Conservation (phyloP, 2,797 vertebrate genomes). For the Chromis chromis region DNA sequence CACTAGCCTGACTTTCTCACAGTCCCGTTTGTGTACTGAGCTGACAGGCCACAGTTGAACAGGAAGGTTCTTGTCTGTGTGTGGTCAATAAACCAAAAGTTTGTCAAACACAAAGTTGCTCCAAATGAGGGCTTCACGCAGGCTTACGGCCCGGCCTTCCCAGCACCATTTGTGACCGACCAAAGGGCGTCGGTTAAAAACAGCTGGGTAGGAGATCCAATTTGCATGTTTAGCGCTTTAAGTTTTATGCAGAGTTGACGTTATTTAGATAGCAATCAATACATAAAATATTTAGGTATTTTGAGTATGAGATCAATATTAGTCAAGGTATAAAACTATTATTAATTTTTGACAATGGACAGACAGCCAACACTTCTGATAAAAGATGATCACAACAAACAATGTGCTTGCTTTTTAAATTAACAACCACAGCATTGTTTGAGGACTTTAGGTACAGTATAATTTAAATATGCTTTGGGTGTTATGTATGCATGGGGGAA, state of each 20-base stretch:
- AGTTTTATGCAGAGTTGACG: background rate
- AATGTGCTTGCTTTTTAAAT: background rate
- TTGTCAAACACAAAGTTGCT: constrained; percentile 85
- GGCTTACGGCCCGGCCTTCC: constrained; percentile 54
- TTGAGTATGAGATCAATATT: background rate
- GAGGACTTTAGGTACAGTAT: too few species aligned
- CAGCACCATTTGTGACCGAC: constrained; percentile 64
- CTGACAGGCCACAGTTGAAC: constrained; percentile 77
- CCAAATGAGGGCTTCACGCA: constrained; percentile 77
- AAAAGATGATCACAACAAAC: background rate
- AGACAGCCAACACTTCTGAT: background rate
- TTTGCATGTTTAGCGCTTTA: constrained; percentile 28
- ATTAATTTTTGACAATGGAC: background rate
- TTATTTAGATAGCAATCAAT: background rate
- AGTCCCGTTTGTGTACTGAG: constrained; percentile 82
- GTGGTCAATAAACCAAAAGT: constrained; percentile 86
- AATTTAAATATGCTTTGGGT: background rate
- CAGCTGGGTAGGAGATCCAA: constrained; percentile 32
- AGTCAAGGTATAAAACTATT: background rate
- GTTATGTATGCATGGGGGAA: background rate
- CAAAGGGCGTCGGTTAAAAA: constrained; percentile 30
- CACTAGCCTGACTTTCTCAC: constrained; percentile 81
- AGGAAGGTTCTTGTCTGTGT: constrained; percentile 84
- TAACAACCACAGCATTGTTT: background rate
- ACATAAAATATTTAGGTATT: background rate